Base-by-base conservation (phyloP, 2,113 vertebrate genomes). In the Nyctibius bracteatus region DNA sequence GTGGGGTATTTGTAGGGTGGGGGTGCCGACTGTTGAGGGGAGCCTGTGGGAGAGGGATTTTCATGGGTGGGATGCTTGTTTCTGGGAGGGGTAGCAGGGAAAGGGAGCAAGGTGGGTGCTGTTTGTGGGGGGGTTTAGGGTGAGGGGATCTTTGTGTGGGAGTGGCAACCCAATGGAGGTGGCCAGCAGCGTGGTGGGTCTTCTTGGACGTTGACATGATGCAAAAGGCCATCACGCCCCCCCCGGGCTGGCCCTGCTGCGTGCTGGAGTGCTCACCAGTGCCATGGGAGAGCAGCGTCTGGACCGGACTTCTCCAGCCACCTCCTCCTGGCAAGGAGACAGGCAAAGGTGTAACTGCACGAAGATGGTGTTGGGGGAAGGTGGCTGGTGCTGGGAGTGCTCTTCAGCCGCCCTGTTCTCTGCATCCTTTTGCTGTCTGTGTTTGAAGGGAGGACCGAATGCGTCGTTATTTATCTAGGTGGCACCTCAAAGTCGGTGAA, bases 391-490 rank as follows among this genome's bases (percentile, higher is more conserved):
- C 66, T 62, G 62, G 23, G 27, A 12, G 66, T 49, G 14, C n/a
- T 72, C 37, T 51, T 39, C 52, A 44, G 13, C 35, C 46, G 31
- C 46, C 8, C 7, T 37, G 35, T 61, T 24, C 39, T 24, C 20
- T 0, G 3, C 24, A 43, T 28, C 18, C 20, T 77, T 46, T 46
- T 51, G 24, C 70, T 47, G 9, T 35, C 55, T 23, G 20, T 23
- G 12, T 39, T 59, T 58, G 57, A 27, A 62, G 84, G 21, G 33
- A 87, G 22, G 17, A 6, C 44, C 71, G 22, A 10, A 21, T 1
- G 3, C 0, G 0, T 31, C 1, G 8, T 22, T 39, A 24, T 59
- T 51, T 63, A 4, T 49, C 25, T 21, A 1, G 23, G 24, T 44
- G 24, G 27, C 27, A 24, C 52, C 52, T 67, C 35, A 5, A 24